Evolutionary conservation across 2,888 invertebrate species (phyloP), one percentile per base, ranked within the genome.

Genomic region (Sussaba pulchella): DNA sequence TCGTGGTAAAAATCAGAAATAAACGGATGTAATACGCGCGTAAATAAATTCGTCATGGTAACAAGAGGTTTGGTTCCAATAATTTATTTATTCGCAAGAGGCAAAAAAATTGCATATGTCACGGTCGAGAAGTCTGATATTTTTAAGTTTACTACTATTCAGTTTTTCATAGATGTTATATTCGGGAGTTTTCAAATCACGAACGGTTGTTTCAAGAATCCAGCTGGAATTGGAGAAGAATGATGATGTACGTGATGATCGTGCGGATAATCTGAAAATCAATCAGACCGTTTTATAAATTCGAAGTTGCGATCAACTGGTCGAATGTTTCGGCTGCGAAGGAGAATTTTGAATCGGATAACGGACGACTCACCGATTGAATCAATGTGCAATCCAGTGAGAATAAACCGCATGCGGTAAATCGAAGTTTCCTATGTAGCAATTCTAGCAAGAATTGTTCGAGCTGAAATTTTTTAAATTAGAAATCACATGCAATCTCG

Each of bases 391-490:
- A 17, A 26, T 78, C 73, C 24, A 78, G 36, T 12, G 78, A 12
- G 17, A 79, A 81, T 0, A 73, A n/a, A 43, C 73, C 64, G 50
- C 41, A 70, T 1, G 80, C 82, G 2, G 64, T 73, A 39, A 82
- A 80, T n/a, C 66, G 12, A 19, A 77, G 57, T 43, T 74, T 63
- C n/a, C 71, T 64, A 36, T 77, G 76, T 50, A 79, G 47, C 50
- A 80, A 24, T 31, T 71, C 79, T 12, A 79, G 39, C 12, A 52
- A 61, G 39, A 82, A 82, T 50, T 66, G 59, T 43, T 71, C 54
- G 3, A 82, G 61, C 79, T 82, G 26, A 26, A 69, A 45, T 69
- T n/a, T n/a, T n/a, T n/a, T n/a, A n/a, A n/a, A n/a, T n/a, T n/a
- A n/a, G n/a, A n/a, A n/a, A n/a, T n/a, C n/a, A n/a, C n/a, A n/a